These are phyloP conservation scores for Drosophila melanocephala DNA, from an alignment of 2,888 invertebrate species.

Conservation along the genomic window DNA sequence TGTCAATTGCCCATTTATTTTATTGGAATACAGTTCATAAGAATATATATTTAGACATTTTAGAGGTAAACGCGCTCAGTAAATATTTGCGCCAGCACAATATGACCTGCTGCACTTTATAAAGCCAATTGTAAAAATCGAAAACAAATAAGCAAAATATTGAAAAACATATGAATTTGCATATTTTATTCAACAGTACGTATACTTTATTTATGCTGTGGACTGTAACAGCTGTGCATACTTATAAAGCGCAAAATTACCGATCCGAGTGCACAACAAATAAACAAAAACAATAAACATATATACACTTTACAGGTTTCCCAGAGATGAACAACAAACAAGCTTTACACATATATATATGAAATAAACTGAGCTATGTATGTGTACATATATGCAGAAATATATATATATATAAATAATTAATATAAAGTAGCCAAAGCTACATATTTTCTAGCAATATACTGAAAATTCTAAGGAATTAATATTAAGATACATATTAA, in stretches of 20 bases:
- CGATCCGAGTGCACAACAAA: constrained; percentile 48
- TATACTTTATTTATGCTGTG: constrained; percentile 34
- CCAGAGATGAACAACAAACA: constrained; percentile 61
- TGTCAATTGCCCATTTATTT: constrained; percentile 68
- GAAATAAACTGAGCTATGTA: constrained; percentile 22
- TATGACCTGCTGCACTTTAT: constrained; percentile 78
- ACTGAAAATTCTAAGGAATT: constrained; percentile 35
- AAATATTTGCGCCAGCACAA: constrained; percentile 69
- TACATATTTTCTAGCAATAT: constrained; percentile 72
- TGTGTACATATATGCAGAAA: constrained; percentile 22
- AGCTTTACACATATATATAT: constrained; percentile 65
- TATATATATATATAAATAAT: constrained; percentile 45
- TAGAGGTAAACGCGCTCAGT: constrained; percentile 70
- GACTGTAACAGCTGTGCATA: constrained; percentile 70
- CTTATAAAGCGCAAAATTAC: constrained; percentile 31
- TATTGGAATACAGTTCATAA: constrained; percentile 29
- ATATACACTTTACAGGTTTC: constrained; percentile 74
- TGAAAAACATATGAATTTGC: constrained; percentile 43
- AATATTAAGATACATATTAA: constrained; percentile 7
- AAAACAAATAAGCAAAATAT: constrained; percentile 33
- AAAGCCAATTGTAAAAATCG: constrained; percentile 41
- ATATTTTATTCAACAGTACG: constrained; percentile 54
- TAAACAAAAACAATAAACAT: constrained; percentile 63
- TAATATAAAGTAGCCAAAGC: constrained; percentile 42
- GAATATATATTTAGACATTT: constrained; percentile 11